Base-by-base conservation (phyloP, 2,113 vertebrate genomes). In the Scophthalmus maximus region DNA sequence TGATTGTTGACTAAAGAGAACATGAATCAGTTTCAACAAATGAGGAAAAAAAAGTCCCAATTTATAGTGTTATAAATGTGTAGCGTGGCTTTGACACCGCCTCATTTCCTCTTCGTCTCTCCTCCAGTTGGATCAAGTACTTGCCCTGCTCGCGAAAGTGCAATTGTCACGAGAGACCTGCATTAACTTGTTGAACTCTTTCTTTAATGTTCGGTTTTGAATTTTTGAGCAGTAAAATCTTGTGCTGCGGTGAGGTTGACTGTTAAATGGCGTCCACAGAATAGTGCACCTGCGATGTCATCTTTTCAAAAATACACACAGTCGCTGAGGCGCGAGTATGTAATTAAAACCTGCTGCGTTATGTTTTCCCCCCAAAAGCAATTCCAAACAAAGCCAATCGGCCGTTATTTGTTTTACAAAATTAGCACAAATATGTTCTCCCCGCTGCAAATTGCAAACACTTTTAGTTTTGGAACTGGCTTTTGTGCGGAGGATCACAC, bases 11-110 rank as follows among this genome's bases (percentile, higher is more conserved):
- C 32, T 57, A 63, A 73, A 38, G 68, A 68, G 40, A 56, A 34
- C 42, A 68, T 62, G 27, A 73, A 79, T 62, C 56, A 61, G 12
- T 32, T 67, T 50, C 25, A 61, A 49, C 42, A 63, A 73, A 61
- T 53, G 50, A 62, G 58, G 50, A 56, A 58, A 76, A 62, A 71
- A 66, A 38, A 38, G 22, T 52, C n/a, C 9, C n/a, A 6, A n/a
- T 67, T 62, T 57, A 71, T 44, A 4, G 26, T 22, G 20, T 58
- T 63, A 57, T 67, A 73, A 67, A 63, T 67, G 40, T 62, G 32
- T 38, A n/a, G 26, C 5, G 11, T 8, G 23, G 56, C 25, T 61
- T 60, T 42, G 34, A 53, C 56, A 30, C 44, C 34, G 18, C 36
- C 12, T 59, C 50, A 42, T 53, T 53, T 46, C 25, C 56, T 51